Percentiles rank a stretch among this genome's conserved stretches.
phyloP scores from a whole-genome alignment of 2,797 vertebrate species.

The Neostethus bicornis region DNA sequence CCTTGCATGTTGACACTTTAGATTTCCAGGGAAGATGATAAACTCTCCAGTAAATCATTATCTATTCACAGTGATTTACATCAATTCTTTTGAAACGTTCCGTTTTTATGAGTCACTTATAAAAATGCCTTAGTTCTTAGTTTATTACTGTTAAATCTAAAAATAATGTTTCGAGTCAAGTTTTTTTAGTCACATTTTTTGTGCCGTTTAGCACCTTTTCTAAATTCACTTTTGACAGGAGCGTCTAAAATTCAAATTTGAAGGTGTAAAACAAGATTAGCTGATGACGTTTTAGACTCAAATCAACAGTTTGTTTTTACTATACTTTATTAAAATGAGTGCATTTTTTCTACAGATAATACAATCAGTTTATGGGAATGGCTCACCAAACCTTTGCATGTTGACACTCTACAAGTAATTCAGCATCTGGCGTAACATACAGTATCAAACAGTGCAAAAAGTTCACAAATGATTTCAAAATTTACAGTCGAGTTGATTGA shows the following conservation, averaged over 20 bases:
- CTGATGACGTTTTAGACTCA: slow-evolving; percentile 41
- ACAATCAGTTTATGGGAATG: slow-evolving; percentile 55
- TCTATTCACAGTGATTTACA: background rate
- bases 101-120: background rate
- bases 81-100: background rate
- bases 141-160: background rate
- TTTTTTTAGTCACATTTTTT: slow-evolving; percentile 38
- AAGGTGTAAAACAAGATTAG: slow-evolving; percentile 44
- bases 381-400: too few species aligned
- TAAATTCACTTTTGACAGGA: slow-evolving; percentile 24
- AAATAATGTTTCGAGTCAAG: slow-evolving; percentile 6
- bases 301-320: slow-evolving; percentile 53
- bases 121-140: background rate
- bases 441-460: too few species aligned
- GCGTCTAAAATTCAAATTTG: slow-evolving; percentile 42
- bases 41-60: too few species aligned
- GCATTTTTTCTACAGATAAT: slow-evolving; percentile 68
- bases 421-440: too few species aligned
- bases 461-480: too few species aligned
- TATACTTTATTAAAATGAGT: slow-evolving; percentile 75
- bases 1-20: too few species aligned
- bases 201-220: slow-evolving; percentile 27
- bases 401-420: too few species aligned
- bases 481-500: too few species aligned
- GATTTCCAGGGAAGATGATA: too few species aligned